Percentiles rank a stretch among this genome's conserved stretches.
Evolutionary conservation across 1,140 invertebrate species (phyloP).

Genomic region (Drosophila cardini): DNA sequence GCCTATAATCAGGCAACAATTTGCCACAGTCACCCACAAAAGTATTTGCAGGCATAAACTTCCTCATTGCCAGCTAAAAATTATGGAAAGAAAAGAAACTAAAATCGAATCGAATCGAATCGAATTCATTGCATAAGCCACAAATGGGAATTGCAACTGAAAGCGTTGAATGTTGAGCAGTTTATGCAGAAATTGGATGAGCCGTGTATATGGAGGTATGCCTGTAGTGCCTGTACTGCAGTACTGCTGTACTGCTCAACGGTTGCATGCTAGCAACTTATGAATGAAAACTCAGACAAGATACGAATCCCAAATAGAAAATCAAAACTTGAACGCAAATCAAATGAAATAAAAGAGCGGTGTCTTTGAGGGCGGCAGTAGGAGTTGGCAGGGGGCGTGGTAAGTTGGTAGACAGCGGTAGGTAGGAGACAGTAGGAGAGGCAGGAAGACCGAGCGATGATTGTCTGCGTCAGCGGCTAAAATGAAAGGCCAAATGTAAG

Average conservation of each 20-base stretch:
- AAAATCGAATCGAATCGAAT: too few species aligned
- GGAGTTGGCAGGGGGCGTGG: neutral
- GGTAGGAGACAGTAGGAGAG: neutral
- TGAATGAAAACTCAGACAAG: constrained; percentile 10
- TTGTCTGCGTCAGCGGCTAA: constrained; percentile 51
- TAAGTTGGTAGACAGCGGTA: neutral
- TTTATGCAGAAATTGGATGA: constrained; percentile 56
- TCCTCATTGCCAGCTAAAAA: constrained; percentile 65
- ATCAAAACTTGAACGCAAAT: constrained; percentile 48
- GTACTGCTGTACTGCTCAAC: constrained; percentile 63
- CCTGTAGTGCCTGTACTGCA: constrained; percentile 36
- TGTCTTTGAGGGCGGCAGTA: constrained; percentile 58
- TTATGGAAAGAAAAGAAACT: constrained; percentile 37
- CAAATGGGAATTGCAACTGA: constrained; percentile 57
- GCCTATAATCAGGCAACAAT: constrained; percentile 70
- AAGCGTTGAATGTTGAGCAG: constrained; percentile 43
- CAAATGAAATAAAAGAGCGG: constrained; percentile 69
- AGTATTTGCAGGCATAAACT: constrained; percentile 45
- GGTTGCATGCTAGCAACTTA: neutral
- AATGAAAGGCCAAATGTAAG: constrained; percentile 55
- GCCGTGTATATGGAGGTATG: constrained; percentile 36
- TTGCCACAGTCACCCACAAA: constrained; percentile 79
- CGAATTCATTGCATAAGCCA: constrained; percentile 44
- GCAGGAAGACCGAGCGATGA: constrained; percentile 46
- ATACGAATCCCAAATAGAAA: constrained; percentile 57